Base-by-base conservation (phyloP, 2,888 invertebrate genomes). In the Melanchra persicariae region DNA sequence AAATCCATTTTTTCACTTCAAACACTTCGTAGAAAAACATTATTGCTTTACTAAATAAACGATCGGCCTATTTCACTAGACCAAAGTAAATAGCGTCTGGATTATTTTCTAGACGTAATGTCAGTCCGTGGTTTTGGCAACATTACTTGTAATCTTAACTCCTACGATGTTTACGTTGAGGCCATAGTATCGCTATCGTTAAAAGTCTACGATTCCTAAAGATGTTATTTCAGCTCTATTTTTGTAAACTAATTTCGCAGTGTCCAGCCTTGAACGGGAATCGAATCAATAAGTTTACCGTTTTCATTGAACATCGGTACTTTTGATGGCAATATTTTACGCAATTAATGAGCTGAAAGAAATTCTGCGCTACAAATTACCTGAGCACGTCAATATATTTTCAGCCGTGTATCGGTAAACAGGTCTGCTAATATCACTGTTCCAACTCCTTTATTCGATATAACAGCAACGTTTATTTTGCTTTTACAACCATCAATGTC, bases 21-120 rank as follows among this genome's bases (percentile, higher is more conserved):
- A 66, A 68, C 55, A 68, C 37, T 52, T 76, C 58, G 30, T 49
- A 2, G 1, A 78, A 52, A 8, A 51, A 66, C 37, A 57, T 78
- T 63, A 81, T 70, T 52, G 57, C 17, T 40, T 26, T 9, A 30
- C 45, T 37, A 62, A 82, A 72, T 78, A 78, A 49, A 43, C 61
- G 30, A 45, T 60, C 60, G 60, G 62, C 47, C 51, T 78, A 67
- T 82, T 82, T 82, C 19, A 30, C 45, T 64, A 72, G n/a, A 54
- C 63, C 12, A 47, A 60, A 64, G 24, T 63, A 61, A 72, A 77
- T 57, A 64, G 54, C 17, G 45, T 72, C 82, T 72, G 82, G 79
- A 66, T 74, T 66, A 79, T 66, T 74, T 82, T 69, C 62, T 74
- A 79, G 65, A 68, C 74, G 74, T 84, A 77, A 85, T 67, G 40